These are phyloP conservation scores for Hippocampus guttulatus DNA, from an alignment of 2,113 vertebrate species.

Conservation along the genomic window DNA sequence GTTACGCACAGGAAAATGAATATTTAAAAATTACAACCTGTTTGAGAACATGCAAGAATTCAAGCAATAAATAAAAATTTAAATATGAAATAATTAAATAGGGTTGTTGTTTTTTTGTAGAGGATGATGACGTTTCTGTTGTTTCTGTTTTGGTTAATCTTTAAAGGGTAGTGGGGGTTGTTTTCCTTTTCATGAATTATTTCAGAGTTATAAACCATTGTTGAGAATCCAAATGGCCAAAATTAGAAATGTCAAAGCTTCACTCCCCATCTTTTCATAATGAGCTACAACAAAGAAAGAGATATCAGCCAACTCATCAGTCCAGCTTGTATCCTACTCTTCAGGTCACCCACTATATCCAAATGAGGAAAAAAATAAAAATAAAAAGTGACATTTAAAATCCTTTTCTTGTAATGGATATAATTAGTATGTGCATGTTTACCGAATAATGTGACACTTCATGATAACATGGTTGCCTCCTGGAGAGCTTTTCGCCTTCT, in stretches of 20 bases:
- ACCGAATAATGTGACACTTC: background rate
- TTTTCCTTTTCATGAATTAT: background rate
- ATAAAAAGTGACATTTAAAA: slow-evolving; percentile 2
- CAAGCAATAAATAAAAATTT: background rate
- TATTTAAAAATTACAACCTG: background rate
- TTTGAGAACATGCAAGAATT: background rate
- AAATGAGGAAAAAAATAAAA: slow-evolving; percentile 36
- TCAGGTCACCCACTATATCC: too few species aligned
- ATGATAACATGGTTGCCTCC: background rate
- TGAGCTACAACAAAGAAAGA: background rate
- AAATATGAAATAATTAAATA: too few species aligned
- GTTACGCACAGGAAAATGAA: slow-evolving; percentile 26
- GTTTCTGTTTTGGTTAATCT: background rate
- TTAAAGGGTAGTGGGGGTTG: background rate
- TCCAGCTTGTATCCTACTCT: too few species aligned
- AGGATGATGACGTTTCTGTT: background rate
- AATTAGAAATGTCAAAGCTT: background rate
- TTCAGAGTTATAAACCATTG: background rate
- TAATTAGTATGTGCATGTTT: too few species aligned
- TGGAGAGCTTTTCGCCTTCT: background rate
- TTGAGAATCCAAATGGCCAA: background rate
- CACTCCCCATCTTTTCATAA: background rate
- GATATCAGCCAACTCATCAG: too few species aligned
- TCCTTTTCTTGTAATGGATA: background rate
- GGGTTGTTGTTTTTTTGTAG: background rate